phyloP scores from a whole-genome alignment of 2,888 invertebrate genomes.

The Idaea straminata region DNA sequence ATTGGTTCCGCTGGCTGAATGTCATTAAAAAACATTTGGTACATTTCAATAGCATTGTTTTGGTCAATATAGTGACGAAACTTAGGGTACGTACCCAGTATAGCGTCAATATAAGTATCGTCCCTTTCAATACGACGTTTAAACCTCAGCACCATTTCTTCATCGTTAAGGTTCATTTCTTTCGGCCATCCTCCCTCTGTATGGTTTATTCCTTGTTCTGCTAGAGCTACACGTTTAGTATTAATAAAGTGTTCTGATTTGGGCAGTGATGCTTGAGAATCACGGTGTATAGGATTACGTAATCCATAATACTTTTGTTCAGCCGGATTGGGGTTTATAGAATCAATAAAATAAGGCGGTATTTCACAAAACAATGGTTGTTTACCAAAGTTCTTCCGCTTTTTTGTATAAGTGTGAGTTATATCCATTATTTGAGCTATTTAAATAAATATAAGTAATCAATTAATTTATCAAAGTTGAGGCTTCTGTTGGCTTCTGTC shows the following conservation, averaged over 20 bases:
- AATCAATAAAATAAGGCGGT: conserved; percentile 48
- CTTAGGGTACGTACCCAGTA: conserved; percentile 71
- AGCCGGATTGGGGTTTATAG: conserved; percentile 45
- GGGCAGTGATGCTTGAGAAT: conserved; percentile 51
- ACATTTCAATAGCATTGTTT: conserved; percentile 88
- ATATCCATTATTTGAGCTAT: conserved; percentile 18
- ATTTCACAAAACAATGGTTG: conserved; percentile 63
- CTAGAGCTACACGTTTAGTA: conserved; percentile 75
- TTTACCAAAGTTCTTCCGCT: conserved; percentile 65
- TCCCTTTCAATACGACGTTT: conserved; percentile 88
- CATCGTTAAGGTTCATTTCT: conserved; percentile 81
- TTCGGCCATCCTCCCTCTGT: conserved; percentile 91
- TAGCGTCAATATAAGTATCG: conserved; percentile 83
- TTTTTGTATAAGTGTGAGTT: conserved; percentile 54
- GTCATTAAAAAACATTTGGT: conserved; percentile 84
- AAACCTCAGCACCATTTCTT: conserved; percentile 84
- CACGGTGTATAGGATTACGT: conserved; percentile 68
- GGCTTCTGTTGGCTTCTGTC: too few relatives aligned
- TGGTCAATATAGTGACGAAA: conserved; percentile 83
- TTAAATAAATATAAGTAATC: too few relatives aligned
- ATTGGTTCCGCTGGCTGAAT: conserved; percentile 64
- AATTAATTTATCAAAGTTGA: too few relatives aligned
- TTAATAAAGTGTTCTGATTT: conserved; percentile 72
- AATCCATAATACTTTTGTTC: conserved; percentile 57
- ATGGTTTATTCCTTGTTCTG: conserved; percentile 82